A percentile compares a stretch with the other conserved stretches of the same genome.
Conservation (phyloP, 2,113 vertebrate genomes). For the Oxyura jamaicensis region DNA sequence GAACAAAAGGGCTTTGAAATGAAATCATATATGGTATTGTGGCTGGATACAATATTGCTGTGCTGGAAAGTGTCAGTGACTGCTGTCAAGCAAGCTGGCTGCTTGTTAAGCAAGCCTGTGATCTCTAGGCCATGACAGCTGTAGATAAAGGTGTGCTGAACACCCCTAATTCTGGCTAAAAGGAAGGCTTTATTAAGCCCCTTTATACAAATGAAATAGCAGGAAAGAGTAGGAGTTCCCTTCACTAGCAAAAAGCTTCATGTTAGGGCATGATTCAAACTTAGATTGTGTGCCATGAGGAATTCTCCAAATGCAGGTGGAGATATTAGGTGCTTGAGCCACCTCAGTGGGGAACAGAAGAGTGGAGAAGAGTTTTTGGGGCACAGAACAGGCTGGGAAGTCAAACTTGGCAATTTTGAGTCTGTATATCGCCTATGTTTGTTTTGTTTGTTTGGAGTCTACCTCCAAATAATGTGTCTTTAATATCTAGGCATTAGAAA, state of each 20-base stretch:
- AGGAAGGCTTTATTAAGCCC: not conserved
- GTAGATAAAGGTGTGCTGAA: not conserved
- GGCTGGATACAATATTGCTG: not conserved
- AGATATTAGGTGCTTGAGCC: not conserved
- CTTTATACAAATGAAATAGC: not conserved
- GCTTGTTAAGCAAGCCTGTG: not conserved
- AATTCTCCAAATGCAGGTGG: not conserved
- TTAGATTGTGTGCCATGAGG: not conserved
- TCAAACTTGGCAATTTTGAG: not conserved
- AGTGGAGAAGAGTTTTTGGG: not conserved
- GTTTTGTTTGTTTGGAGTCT: not conserved
- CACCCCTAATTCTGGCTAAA: not conserved
- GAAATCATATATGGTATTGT: not conserved
- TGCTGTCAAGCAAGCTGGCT: not conserved
- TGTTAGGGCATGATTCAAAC: not conserved
- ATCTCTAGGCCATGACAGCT: not conserved
- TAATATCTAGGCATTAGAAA: not conserved
- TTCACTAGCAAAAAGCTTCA: not conserved
- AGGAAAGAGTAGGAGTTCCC: not conserved
- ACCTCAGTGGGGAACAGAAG: not conserved
- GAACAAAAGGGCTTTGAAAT: conserved; percentile 25
- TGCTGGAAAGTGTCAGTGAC: not conserved
- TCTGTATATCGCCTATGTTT: not conserved
- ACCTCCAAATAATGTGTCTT: not conserved
- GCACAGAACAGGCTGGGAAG: not conserved